phyloP scores from a whole-genome alignment of 2,888 invertebrate species.

The Lithodes maja region DNA sequence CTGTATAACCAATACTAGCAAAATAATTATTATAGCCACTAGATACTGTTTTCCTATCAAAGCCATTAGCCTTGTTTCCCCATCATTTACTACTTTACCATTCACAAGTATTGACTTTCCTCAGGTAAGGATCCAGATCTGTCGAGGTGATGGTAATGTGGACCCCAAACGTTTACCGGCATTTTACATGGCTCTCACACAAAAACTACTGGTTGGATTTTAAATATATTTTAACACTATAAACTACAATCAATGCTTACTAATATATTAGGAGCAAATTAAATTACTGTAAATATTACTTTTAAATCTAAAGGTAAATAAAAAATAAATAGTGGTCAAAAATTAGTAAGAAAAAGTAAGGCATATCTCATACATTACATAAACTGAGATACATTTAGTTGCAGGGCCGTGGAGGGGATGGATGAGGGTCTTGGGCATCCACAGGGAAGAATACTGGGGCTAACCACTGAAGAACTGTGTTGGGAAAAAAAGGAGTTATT shows the following conservation, averaged over 20 bases:
- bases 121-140: background rate
- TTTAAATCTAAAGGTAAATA: background rate
- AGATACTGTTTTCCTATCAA: no score
- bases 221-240: background rate
- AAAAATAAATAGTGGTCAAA: conserved; percentile 5
- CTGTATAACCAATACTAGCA: no score
- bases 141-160: background rate
- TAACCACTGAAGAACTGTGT: conserved; percentile 13
- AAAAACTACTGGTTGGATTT: conserved; percentile 2
- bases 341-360: background rate
- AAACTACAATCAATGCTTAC: conserved; percentile 16
- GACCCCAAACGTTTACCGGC: conserved; percentile 3
- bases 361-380: conserved; percentile 14
- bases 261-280: background rate
- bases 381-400: background rate
- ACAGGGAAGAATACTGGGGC: background rate
- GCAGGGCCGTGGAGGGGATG: conserved; percentile 9
- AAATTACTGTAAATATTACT: conserved; percentile 16
- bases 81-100: no score
- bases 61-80: no score
- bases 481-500: background rate
- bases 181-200: background rate
- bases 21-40: no score
- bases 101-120: background rate
- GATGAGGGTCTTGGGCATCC: background rate